A percentile compares a stretch with the other conserved stretches of the same genome.
Evolutionary conservation across 92 coral and sea anemone genomes (phyloP).

Genomic region (Hydrozoanthus gracilis): DNA sequence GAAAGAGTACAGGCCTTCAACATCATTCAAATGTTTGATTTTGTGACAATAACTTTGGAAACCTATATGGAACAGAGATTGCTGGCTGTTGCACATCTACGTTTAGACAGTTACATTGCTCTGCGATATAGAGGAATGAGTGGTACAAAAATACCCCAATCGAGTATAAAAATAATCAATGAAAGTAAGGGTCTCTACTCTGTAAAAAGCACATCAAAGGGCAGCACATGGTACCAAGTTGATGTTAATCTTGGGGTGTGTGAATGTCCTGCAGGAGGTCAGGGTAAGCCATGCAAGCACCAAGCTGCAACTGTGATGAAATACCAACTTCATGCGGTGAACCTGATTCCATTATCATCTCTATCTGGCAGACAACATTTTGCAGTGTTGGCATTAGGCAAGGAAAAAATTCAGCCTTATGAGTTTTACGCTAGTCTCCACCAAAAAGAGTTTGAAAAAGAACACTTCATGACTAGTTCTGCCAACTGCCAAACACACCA

Average conservation of each 20-base stretch:
- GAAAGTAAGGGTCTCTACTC: slow-evolving; percentile 19
- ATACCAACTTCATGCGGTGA: slow-evolving; percentile 42
- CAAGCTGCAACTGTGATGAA: slow-evolving; percentile 47
- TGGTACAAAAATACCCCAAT: not conserved
- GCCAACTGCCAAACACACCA: slow-evolving; percentile 21
- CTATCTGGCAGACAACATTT: slow-evolving; percentile 32
- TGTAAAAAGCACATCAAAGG: slow-evolving; percentile 29
- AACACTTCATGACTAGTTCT: not conserved
- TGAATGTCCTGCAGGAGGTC: slow-evolving; percentile 28
- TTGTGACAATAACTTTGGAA: slow-evolving; percentile 27
- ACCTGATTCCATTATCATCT: slow-evolving; percentile 35
- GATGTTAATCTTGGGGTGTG: slow-evolving; percentile 31
- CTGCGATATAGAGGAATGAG: slow-evolving; percentile 19
- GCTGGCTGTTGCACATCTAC: slow-evolving; percentile 23
- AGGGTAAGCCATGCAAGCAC: slow-evolving; percentile 57
- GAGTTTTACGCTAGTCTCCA: slow-evolving; percentile 42
- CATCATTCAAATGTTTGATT: slow-evolving; percentile 42
- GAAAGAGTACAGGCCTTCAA: slow-evolving; percentile 43
- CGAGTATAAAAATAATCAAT: not conserved
- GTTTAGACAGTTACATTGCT: slow-evolving; percentile 45
- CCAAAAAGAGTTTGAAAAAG: slow-evolving; percentile 13
- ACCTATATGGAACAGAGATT: slow-evolving; percentile 27
- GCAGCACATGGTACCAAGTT: slow-evolving; percentile 25
- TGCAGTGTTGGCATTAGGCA: slow-evolving; percentile 51
- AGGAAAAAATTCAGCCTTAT: slow-evolving; percentile 35